Conservation (phyloP, 2,888 invertebrate genomes). For the Cheilosia vernalis region DNA sequence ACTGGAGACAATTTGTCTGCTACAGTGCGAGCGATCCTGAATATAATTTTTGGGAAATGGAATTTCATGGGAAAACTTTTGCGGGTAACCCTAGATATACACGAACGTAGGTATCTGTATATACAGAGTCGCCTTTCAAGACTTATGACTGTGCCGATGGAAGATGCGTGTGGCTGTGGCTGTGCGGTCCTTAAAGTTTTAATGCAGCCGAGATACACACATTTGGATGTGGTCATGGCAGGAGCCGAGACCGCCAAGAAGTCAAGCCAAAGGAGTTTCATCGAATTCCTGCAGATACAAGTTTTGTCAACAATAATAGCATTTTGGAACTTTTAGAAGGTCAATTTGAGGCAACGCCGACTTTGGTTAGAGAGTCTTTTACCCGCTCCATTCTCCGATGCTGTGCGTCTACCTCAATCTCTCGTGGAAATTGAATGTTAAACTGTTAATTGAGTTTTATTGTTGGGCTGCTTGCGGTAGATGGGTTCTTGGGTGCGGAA, state of each 20-base stretch:
- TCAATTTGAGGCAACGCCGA: slow-evolving; percentile 54
- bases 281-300: slow-evolving; percentile 29
- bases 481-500: slow-evolving; percentile 9
- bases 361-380: slow-evolving; percentile 36
- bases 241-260: slow-evolving; percentile 19
- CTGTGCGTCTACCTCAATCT: slow-evolving; percentile 45
- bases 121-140: slow-evolving; percentile 12
- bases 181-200: slow-evolving; percentile 61
- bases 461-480: slow-evolving; percentile 34
- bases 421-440: slow-evolving; percentile 65
- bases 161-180: slow-evolving; percentile 30
- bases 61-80: slow-evolving; percentile 75
- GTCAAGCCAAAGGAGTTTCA: slow-evolving; percentile 33
- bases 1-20: slow-evolving; percentile 70
- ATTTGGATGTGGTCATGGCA: slow-evolving; percentile 54
- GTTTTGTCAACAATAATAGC: slow-evolving; percentile 67
- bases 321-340: slow-evolving; percentile 63
- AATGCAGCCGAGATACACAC: slow-evolving; percentile 50
- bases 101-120: background rate
- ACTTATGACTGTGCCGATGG: slow-evolving; percentile 57
- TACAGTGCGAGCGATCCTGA: slow-evolving; percentile 41
- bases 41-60: slow-evolving; percentile 63
- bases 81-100: slow-evolving; percentile 60
- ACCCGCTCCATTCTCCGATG: background rate
- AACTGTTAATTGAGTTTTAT: slow-evolving; percentile 74